Evolutionary conservation across 2,888 invertebrate genomes (phyloP).

Genomic region (Morpho achilles): DNA sequence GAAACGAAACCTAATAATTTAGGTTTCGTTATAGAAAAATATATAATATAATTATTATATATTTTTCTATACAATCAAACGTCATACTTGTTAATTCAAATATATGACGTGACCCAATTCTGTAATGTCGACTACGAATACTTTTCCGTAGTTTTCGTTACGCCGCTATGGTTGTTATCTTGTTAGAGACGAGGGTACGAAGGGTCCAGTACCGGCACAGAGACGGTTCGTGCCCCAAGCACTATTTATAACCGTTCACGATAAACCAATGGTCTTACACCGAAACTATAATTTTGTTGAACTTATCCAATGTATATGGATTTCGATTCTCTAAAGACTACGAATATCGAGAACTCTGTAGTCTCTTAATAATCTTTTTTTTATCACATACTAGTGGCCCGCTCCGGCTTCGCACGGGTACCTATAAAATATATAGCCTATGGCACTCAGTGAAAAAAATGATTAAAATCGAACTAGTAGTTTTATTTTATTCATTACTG

Average conservation of each 20-base stretch:
- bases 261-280: constrained; percentile 25
- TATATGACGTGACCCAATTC: constrained; percentile 54
- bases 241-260: constrained; percentile 47
- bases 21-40: no score
- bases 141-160: constrained; percentile 73
- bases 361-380: no score
- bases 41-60: not conserved
- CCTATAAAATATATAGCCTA: no score
- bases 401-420: no score
- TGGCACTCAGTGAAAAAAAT: no score
- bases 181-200: constrained; percentile 77
- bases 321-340: no score
- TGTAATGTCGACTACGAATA: constrained; percentile 66
- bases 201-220: constrained; percentile 55
- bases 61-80: not conserved
- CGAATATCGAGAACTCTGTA: no score
- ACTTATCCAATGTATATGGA: no score
- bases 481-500: no score
- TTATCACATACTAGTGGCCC: no score
- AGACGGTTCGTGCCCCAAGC: constrained; percentile 35
- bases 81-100: constrained; percentile 23
- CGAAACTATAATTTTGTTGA: not conserved
- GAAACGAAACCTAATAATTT: no score
- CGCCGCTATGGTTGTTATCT: constrained; percentile 75
- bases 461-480: no score